phyloP scores from a whole-genome alignment of 2,888 invertebrate species.

The Crepidodera aurea region DNA sequence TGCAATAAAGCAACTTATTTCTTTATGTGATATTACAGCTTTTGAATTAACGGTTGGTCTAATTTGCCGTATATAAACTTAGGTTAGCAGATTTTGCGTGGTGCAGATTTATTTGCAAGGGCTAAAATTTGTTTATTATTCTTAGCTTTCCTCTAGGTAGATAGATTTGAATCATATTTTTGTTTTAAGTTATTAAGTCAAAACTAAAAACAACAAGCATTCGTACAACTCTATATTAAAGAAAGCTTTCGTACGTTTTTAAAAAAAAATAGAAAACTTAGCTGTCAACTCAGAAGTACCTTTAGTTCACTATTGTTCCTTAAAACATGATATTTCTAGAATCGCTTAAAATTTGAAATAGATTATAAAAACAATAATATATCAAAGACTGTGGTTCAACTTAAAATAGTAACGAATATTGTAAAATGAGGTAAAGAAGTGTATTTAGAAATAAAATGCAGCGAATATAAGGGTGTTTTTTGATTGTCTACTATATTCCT shows the following conservation, averaged over 20 bases:
- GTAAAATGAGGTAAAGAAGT: slow-evolving; percentile 34
- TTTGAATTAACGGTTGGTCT: no score
- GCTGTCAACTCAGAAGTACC: slow-evolving; percentile 13
- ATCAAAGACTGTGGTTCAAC: slow-evolving; percentile 45
- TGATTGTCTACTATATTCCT: no score
- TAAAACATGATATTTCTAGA: slow-evolving; percentile 13
- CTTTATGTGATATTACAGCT: no score
- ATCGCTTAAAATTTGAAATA: slow-evolving; percentile 27
- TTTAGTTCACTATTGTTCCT: slow-evolving; percentile 24
- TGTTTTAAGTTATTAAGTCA: no score
- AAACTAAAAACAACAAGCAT: background rate
- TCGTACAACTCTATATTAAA: background rate
- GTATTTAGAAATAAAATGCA: slow-evolving; percentile 48
- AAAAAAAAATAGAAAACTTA: background rate
- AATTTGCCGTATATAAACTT: no score
- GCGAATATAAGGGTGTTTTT: slow-evolving; percentile 12
- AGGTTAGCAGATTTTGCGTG: no score
- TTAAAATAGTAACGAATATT: slow-evolving; percentile 34
- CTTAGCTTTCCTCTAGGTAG: no score
- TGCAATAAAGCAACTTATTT: no score
- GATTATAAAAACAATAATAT: slow-evolving; percentile 38
- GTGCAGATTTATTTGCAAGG: no score
- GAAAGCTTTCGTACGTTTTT: background rate
- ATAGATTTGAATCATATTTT: no score
- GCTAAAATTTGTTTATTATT: no score